Conservation (phyloP, 2,113 vertebrate species). For the Opisthocomus hoazin region DNA sequence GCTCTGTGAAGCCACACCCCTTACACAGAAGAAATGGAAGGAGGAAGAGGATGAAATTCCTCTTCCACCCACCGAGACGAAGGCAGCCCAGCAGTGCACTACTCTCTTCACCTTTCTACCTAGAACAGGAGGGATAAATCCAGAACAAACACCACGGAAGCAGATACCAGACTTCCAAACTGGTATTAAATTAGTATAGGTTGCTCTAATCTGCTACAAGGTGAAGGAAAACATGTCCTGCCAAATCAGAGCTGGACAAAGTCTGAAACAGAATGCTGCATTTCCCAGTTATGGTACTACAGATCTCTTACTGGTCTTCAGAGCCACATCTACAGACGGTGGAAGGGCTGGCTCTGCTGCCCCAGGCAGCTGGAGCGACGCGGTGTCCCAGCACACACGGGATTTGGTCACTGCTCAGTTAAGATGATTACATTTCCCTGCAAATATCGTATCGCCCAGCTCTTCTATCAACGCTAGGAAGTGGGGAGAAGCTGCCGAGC, state of each 20-base stretch:
- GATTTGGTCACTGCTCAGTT: not conserved
- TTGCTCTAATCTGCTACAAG: not conserved
- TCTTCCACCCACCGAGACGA: fast-evolving
- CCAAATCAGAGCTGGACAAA: not conserved
- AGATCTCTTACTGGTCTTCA: not conserved
- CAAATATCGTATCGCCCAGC: not conserved
- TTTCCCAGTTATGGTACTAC: not conserved
- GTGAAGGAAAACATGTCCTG: fast-evolving
- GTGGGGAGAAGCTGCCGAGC: not conserved
- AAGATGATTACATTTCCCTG: not conserved
- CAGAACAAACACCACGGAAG: not conserved
- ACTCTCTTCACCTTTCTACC: not conserved
- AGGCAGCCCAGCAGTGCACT: not conserved
- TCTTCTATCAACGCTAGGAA: not conserved
- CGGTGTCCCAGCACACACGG: not conserved
- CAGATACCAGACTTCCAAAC: not conserved
- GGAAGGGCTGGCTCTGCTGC: not conserved
- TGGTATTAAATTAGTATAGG: no score
- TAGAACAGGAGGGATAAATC: not conserved
- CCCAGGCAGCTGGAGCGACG: not conserved
- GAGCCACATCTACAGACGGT: not conserved
- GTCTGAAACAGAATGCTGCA: no score
- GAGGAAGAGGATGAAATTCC: not conserved
- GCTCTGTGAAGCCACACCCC: not conserved
- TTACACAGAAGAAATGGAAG: not conserved